Evolutionary conservation across 2,113 vertebrate species (phyloP).

Genomic region (Alexandromys fortis): DNA sequence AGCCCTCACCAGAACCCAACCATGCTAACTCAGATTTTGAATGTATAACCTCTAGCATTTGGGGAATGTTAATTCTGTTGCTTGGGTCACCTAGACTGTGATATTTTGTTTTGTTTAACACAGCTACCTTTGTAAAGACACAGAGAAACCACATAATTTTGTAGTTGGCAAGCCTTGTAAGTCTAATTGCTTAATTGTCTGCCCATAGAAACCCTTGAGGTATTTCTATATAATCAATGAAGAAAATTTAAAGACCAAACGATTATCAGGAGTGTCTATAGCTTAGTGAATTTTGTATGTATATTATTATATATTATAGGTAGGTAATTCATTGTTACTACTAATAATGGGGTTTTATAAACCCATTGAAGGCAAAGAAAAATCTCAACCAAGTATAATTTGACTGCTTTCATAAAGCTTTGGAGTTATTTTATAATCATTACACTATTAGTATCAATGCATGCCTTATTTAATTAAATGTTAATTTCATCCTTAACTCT

Average conservation of each 20-base stretch:
- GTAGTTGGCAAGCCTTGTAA: neutral
- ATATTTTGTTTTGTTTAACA: neutral
- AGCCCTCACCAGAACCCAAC: neutral
- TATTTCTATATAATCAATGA: neutral
- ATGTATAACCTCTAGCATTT: neutral
- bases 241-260: neutral
- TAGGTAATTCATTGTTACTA: neutral
- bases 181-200: neutral
- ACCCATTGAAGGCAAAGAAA: neutral
- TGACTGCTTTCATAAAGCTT: neutral
- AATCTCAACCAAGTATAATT: neutral
- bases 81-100: neutral
- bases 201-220: neutral
- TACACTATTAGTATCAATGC: neutral
- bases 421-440: neutral
- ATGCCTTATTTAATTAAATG: neutral
- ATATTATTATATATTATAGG: neutral
- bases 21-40: neutral
- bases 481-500: constrained; percentile 39
- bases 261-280: neutral
- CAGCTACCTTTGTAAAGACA: neutral
- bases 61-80: neutral
- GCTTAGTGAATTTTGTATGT: neutral
- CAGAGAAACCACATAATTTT: neutral
- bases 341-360: neutral